These are phyloP conservation scores for Phalanger gymnotis DNA, from an alignment of 2,797 vertebrate species.

Conservation along the genomic window DNA sequence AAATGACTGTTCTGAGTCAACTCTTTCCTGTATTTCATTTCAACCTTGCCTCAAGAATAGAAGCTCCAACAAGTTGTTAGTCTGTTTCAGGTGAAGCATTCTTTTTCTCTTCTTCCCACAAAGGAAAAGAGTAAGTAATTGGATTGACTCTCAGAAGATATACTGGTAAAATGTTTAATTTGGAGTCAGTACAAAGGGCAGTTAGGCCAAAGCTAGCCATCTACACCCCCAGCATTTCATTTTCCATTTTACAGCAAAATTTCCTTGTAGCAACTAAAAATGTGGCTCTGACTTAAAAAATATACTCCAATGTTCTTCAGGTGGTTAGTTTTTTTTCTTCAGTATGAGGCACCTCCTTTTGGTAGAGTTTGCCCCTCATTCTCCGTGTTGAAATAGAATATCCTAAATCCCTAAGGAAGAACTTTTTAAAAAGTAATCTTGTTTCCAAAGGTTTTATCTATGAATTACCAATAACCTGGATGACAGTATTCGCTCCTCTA, in stretches of 20 bases:
- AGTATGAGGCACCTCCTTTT: neutral
- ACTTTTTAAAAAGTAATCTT: slow-evolving; percentile 21
- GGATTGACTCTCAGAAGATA: slow-evolving; percentile 34
- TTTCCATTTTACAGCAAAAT: neutral
- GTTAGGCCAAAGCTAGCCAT: neutral
- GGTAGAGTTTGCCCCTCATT: slow-evolving; percentile 20
- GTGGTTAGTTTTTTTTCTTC: neutral
- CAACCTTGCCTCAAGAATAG: slow-evolving; percentile 49
- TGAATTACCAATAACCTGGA: neutral
- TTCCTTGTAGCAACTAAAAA: neutral
- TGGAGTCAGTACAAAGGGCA: neutral
- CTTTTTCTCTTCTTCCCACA: neutral
- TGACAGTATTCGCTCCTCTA: neutral
- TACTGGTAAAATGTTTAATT: neutral
- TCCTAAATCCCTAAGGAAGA: neutral
- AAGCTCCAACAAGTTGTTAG: slow-evolving; percentile 23
- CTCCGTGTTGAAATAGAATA: slow-evolving; percentile 37
- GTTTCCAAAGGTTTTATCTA: neutral
- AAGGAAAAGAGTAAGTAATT: slow-evolving; percentile 24
- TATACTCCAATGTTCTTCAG: neutral
- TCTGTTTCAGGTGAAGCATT: neutral
- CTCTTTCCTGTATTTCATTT: slow-evolving; percentile 18
- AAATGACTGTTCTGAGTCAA: neutral
- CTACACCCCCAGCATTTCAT: neutral
- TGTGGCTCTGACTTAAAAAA: neutral